Conservation (phyloP, 1,140 invertebrate genomes). For the Dendrolimus punctatus region DNA sequence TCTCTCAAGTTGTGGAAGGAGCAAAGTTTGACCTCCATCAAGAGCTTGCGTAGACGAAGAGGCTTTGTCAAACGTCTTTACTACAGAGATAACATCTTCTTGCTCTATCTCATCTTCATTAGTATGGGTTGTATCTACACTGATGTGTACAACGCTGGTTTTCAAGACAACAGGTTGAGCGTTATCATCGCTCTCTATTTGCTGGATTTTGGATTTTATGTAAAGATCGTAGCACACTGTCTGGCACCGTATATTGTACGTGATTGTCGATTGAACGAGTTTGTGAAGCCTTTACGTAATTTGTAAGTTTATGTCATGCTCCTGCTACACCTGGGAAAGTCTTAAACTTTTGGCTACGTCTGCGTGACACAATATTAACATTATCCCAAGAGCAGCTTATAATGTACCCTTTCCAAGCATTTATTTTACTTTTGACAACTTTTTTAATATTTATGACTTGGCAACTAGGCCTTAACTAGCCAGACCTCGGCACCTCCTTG, state of each 20-base stretch:
- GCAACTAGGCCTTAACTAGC: too few relatives aligned
- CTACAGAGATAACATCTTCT: conserved; percentile 27
- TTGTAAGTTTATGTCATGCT: conserved; percentile 7
- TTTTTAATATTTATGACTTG: too few relatives aligned
- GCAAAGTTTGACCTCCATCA: not conserved
- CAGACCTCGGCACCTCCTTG: too few relatives aligned
- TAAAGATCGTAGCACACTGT: conserved; percentile 37
- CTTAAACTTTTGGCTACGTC: too few relatives aligned
- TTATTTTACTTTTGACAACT: too few relatives aligned
- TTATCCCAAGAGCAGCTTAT: too few relatives aligned
- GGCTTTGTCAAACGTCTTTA: conserved; percentile 21
- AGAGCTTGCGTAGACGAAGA: conserved; percentile 1
- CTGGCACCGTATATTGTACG: conserved; percentile 18
- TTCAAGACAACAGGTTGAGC: conserved; percentile 27
- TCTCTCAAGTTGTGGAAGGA: conserved; percentile 9
- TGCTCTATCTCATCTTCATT: conserved; percentile 32
- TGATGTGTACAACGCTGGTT: conserved; percentile 45
- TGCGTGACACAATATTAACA: too few relatives aligned
- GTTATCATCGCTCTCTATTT: conserved; percentile 30
- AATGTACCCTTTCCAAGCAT: too few relatives aligned
- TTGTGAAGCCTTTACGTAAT: conserved; percentile 12
- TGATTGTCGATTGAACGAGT: conserved; percentile 3
- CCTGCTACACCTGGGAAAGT: too few relatives aligned
- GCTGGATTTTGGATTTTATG: conserved; percentile 34
- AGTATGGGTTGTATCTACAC: conserved; percentile 30